A percentile compares a stretch with the other conserved stretches of the same genome.
phyloP scores from a whole-genome alignment of 2,888 invertebrate genomes.

The Andrena praecox region DNA sequence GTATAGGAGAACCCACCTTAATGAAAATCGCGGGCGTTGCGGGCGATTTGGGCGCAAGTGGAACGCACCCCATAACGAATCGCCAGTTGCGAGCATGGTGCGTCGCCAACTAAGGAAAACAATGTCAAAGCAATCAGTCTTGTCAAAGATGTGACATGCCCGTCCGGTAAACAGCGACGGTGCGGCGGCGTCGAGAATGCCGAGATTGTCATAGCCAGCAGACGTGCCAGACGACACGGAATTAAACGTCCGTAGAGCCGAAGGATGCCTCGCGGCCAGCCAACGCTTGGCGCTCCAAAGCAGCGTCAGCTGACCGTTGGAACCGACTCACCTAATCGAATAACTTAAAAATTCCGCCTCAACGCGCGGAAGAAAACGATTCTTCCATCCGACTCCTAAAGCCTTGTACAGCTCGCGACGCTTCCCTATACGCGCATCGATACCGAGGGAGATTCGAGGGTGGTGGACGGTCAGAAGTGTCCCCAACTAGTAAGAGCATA shows the following conservation, averaged over 20 bases:
- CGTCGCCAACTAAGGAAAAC: not conserved
- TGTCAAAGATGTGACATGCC: conserved; percentile 19
- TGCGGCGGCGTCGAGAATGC: conserved; percentile 10
- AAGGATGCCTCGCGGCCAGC: conserved; percentile 1
- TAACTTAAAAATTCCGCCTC: not conserved
- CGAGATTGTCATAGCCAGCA: not conserved
- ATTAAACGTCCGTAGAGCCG: conserved; percentile 26
- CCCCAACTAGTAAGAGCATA: no score
- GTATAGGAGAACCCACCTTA: no score
- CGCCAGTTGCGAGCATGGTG: not conserved
- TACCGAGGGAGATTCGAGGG: conserved; percentile 2
- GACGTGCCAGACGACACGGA: conserved; percentile 34
- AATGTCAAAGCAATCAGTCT: conserved; percentile 2
- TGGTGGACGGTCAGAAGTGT: not conserved
- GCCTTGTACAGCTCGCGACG: not conserved
- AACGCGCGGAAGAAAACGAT: not conserved
- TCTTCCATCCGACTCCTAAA: not conserved
- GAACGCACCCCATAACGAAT: no score
- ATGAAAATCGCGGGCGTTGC: no score
- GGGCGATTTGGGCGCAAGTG: no score
- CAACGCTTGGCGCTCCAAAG: not conserved
- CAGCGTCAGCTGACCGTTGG: conserved; percentile 21
- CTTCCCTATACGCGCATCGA: not conserved
- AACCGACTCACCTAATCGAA: not conserved
- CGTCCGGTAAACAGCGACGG: conserved; percentile 16